Evolutionary conservation across 2,797 vertebrate species (phyloP).

Genomic region (Enteromius thamalakanensis): DNA sequence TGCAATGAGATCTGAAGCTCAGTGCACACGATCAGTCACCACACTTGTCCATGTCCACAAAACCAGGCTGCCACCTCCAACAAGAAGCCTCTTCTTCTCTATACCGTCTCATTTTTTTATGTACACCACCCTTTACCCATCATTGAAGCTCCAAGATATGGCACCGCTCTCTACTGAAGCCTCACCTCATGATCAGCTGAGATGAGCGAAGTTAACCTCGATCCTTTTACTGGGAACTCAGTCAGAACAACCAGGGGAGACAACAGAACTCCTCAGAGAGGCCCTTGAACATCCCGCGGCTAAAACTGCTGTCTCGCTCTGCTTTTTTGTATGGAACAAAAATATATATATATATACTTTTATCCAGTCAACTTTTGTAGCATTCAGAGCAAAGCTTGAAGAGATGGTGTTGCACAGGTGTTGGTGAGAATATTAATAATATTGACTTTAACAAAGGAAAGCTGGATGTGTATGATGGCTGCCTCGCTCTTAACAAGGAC

Average conservation of each 20-base stretch:
- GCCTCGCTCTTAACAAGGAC: slow-evolving; percentile 60
- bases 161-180: slow-evolving; percentile 54
- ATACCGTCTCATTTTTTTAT: slow-evolving; percentile 55
- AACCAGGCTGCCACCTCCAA: slow-evolving; percentile 56
- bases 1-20: slow-evolving; percentile 46
- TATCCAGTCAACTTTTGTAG: slow-evolving; percentile 71
- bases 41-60: slow-evolving; percentile 60
- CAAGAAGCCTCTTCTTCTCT: slow-evolving; percentile 67
- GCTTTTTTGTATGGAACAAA: slow-evolving; percentile 63
- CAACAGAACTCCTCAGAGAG: slow-evolving; percentile 60
- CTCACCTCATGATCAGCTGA: slow-evolving; percentile 58
- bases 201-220: slow-evolving; percentile 35
- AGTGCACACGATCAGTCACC: slow-evolving; percentile 41
- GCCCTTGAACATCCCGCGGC: slow-evolving; percentile 75
- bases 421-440: slow-evolving; percentile 72
- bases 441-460: slow-evolving; percentile 60
- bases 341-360: no score
- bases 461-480: slow-evolving; percentile 52
- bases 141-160: slow-evolving; percentile 50
- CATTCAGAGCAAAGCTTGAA: slow-evolving; percentile 62
- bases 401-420: slow-evolving; percentile 49
- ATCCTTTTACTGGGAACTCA: slow-evolving; percentile 45
- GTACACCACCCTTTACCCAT: slow-evolving; percentile 58
- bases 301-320: slow-evolving; percentile 67
- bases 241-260: slow-evolving; percentile 28